A percentile compares a stretch with the other conserved stretches of the same genome.
Evolutionary conservation across 2,113 vertebrate species (phyloP).

Genomic region (Perca fluviatilis): DNA sequence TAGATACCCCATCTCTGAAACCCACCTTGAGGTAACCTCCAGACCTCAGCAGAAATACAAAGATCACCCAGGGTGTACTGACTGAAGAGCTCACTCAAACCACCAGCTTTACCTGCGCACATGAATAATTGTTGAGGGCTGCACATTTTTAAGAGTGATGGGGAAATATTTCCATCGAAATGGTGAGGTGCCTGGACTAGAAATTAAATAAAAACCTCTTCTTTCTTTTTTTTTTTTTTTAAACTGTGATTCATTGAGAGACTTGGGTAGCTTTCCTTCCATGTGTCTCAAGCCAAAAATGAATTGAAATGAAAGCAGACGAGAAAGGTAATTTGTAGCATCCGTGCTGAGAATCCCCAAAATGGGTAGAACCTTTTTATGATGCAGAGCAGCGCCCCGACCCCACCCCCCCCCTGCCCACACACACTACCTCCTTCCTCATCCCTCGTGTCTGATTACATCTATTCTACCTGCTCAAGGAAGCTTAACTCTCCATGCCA

Average conservation of each 20-base stretch:
- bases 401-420: conserved; percentile 42
- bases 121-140: conserved; percentile 44
- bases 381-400: conserved; percentile 72
- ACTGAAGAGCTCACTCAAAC: conserved; percentile 33
- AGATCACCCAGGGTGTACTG: conserved; percentile 21
- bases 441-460: conserved; percentile 79
- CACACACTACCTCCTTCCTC: conserved; percentile 55
- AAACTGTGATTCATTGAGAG: conserved; percentile 46
- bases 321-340: conserved; percentile 75
- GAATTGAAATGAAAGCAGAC: conserved; percentile 74
- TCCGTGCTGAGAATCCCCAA: conserved; percentile 79
- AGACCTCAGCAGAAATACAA: conserved; percentile 35
- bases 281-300: conserved; percentile 63
- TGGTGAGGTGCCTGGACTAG: conserved; percentile 20
- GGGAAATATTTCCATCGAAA: conserved; percentile 52
- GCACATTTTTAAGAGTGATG: conserved; percentile 47
- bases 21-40: conserved; percentile 66
- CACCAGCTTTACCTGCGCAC: conserved; percentile 17
- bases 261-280: conserved; percentile 45
- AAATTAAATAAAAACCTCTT: conserved; percentile 55
- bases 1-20: conserved; percentile 29
- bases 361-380: conserved; percentile 72
- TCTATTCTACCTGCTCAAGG: conserved; percentile 75
- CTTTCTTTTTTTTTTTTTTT: conserved; percentile 1
- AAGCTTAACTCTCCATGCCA: conserved; percentile 63